Percentiles rank a stretch among this genome's conserved stretches.
These are phyloP conservation scores for Aphodius granarius DNA, from an alignment of 2,888 invertebrate species.

Conservation along the genomic window DNA sequence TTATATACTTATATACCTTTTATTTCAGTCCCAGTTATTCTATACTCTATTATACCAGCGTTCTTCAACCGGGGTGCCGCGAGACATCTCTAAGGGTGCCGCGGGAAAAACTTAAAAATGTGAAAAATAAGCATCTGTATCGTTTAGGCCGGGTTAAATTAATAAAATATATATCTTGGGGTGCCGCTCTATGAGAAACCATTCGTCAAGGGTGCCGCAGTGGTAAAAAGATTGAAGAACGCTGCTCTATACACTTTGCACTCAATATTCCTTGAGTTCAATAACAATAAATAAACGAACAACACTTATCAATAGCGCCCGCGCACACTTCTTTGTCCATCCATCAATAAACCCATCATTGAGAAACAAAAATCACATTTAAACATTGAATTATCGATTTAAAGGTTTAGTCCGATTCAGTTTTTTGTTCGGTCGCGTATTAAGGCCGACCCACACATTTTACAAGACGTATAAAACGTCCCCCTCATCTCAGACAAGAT, in stretches of 20 bases:
- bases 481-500: conserved; percentile 54
- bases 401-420: conserved; percentile 5
- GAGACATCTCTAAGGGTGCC: too few species aligned
- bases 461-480: conserved; percentile 41
- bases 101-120: too few species aligned
- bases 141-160: background rate
- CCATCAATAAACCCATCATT: conserved; percentile 14
- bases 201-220: too few species aligned
- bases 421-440: background rate
- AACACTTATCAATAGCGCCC: conserved; percentile 5
- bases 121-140: too few species aligned
- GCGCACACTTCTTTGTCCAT: conserved; percentile 6
- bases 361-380: conserved; percentile 14
- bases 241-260: background rate
- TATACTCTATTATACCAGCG: conserved; percentile 10
- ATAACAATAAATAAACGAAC: conserved; percentile 29
- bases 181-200: too few species aligned
- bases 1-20: conserved; percentile 11
- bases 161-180: too few species aligned
- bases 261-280: background rate
- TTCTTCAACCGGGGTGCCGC: too few species aligned
- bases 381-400: conserved; percentile 16
- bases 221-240: too few species aligned
- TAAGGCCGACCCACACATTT: conserved; percentile 1
- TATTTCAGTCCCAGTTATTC: background rate